Base-by-base conservation (phyloP, 2,797 vertebrate genomes). In the Sebastes hopkinsi region DNA sequence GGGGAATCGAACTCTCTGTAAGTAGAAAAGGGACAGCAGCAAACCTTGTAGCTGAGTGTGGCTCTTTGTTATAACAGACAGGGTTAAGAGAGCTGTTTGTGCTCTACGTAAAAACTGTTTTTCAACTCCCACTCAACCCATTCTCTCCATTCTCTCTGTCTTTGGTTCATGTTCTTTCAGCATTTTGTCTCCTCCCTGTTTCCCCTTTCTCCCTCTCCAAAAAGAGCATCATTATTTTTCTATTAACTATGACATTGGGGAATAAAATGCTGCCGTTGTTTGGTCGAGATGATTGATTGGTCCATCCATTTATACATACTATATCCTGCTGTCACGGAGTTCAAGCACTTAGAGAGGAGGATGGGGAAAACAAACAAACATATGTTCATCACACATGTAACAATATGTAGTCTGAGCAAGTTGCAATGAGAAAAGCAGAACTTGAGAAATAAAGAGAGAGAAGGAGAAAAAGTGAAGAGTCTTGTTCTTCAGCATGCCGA, bases 11-110 rank as follows among this genome's bases (percentile, higher is more conserved):
- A 81, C 87, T 80, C 79, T 68, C 22, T 75, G 20, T 29, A 65
- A 72, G 75, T n/a, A 42, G 74, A 75, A 75, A 61, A 80, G 8
- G 62, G 61, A 70, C 70, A 3, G 70, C 66, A 62, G 55, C 71
- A 86, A 88, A 92, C 90, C 90, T 92, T 91, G 88, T 67, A 82
- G 74, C 80, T 83, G 81, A 88, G 79, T 84, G 81, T 10, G 8
- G 13, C 59, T 79, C 77, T 84, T 87, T 90, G 84, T 89, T 74
- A 73, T 18, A 56, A 56, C 23, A 9, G 32, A 56, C 76, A 80
- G 79, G 87, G 83, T 87, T 86, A 88, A 88, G 87, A 87, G 86
- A 77, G 29, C 52, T 87, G 78, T 88, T 90, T 92, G 64, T 69
- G 72, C 54, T 54, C 30, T 18, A 77, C 61, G 68, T 83, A 59